Evolutionary conservation across 2,797 vertebrate genomes (phyloP), one percentile per base, ranked within the genome.

Genomic region (Rhinoraja longicauda): DNA sequence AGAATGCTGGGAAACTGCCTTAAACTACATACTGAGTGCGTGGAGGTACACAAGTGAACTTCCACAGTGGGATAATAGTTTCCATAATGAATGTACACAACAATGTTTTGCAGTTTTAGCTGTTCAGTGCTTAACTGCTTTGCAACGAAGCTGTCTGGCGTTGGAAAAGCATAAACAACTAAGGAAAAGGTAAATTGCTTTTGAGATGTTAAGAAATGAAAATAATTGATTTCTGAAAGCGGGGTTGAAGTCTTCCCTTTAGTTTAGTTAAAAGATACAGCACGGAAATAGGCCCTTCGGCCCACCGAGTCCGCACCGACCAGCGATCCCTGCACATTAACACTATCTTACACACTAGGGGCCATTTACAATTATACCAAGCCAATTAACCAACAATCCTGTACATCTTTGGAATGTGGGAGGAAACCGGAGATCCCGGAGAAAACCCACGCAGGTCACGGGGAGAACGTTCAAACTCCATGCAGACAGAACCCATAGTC

Each of bases 61-160:
- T 93, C 96, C 97, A 0, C 96, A 95, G 93, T 97, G 97, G 96
- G 96, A 97, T 36, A 97, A 95, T 0, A 92, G 75, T 0, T 94
- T 67, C 93, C 97, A 97, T 81, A 97, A 97, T 39, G 84, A 93
- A 0, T 93, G 96, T 9, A 90, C 93, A 24, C 95, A 96, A 45
- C 96, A 96, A 94, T 97, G 96, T 94, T 97, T 95, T 94, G 67
- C 93, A 75, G 92, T 94, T 1, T 93, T 97, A 94, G 95, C 95
- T 0, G 93, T 94, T 5, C 95, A 96, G 86, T 93, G 95, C 94
- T 93, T 94, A 39, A 72, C 94, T 0, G 95, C 96, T 0, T 95
- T 97, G 2, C 95, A 95, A 92, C 95, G 95, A 93, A 94, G 94
- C 94, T 94, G 59, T 0, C 95, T 95, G 0, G 93, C 94, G 4